Base-by-base conservation (phyloP, 2,113 vertebrate genomes). In the Pimephales promelas region DNA sequence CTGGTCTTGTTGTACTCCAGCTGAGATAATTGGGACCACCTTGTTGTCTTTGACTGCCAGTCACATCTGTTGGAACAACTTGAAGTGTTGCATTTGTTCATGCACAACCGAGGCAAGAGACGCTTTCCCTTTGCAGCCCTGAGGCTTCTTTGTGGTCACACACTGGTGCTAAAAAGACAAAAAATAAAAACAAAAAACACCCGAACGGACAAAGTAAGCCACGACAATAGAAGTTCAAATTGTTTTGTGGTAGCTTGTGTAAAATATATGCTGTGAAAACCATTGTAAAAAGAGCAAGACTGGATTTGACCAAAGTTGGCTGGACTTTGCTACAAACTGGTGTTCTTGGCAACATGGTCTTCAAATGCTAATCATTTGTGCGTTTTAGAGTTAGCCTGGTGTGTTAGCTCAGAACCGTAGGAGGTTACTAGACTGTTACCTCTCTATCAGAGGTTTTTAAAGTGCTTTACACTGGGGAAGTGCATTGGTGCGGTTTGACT, bases 351-450 rank as follows among this genome's bases (percentile, higher is more conserved):
- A 75, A 40, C 28, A 66, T 62, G 28, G 20, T 64, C 70, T 77
- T 3, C 20, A 79, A 52, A 64, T 56, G 83, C 18, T 81, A 61
- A 61, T 82, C 13, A 52, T 66, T 79, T 66, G 43, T 47, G 77
- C 66, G 59, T 10, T 45, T 79, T 47, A 47, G 24, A 34, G 40
- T 18, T 14, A 26, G 47, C 34, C 31, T 24, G 52, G 52, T 81
- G 3, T 81, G 28, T 47, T 49, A 34, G 26, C 59, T 84, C 5
- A 34, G 18, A 73, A 73, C 31, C 61, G 81, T 62, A 75, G n/a
- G 47, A 36, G 13, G 34, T 73, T 79, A n/a, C 36, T 66, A 66
- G 82, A 81, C 78, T 87, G 82, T 84, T 87, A 57, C 56, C 11
- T 61, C 61, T 81, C 57, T 77, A 20, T 62, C 34, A 31, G 66